A percentile compares a stretch with the other conserved stretches of the same genome.
Evolutionary conservation across 1,140 invertebrate genomes (phyloP).

Genomic region (Pseudachorutes palmiensis): DNA sequence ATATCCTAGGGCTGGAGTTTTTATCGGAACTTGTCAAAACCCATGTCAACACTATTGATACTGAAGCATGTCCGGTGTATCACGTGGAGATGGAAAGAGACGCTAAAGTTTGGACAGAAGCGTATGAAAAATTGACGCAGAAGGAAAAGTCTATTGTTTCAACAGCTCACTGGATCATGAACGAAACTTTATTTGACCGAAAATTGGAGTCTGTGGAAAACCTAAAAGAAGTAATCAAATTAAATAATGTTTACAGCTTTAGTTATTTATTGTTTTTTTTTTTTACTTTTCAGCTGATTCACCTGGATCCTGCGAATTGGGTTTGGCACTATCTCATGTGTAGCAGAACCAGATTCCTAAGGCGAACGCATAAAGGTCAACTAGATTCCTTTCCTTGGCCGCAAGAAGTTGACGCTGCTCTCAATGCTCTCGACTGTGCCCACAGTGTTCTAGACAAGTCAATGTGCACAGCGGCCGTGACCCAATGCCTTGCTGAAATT

Average conservation of each 20-base stretch:
- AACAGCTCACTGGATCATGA: neutral
- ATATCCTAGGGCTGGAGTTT: too few species aligned
- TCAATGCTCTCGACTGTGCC: neutral
- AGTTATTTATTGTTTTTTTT: neutral
- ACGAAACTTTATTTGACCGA: neutral
- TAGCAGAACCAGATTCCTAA: neutral
- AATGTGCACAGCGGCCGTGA: neutral
- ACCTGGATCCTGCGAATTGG: neutral
- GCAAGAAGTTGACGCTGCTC: neutral
- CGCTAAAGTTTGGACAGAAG: neutral
- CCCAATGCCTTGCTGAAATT: neutral
- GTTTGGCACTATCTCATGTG: neutral
- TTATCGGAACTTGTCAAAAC: too few species aligned
- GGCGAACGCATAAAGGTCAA: neutral
- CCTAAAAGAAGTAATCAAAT: neutral
- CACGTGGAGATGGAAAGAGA: too few species aligned
- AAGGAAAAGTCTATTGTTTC: neutral
- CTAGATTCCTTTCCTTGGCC: neutral
- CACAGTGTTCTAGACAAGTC: neutral
- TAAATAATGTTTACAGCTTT: neutral
- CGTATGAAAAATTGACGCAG: neutral
- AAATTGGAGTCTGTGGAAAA: neutral
- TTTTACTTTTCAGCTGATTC: neutral
- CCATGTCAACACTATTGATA: too few species aligned
- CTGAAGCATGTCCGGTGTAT: too few species aligned